Evolutionary conservation across 1,140 invertebrate species (phyloP), one percentile per base, ranked within the genome.

Genomic region (Nasonia vitripennis): DNA sequence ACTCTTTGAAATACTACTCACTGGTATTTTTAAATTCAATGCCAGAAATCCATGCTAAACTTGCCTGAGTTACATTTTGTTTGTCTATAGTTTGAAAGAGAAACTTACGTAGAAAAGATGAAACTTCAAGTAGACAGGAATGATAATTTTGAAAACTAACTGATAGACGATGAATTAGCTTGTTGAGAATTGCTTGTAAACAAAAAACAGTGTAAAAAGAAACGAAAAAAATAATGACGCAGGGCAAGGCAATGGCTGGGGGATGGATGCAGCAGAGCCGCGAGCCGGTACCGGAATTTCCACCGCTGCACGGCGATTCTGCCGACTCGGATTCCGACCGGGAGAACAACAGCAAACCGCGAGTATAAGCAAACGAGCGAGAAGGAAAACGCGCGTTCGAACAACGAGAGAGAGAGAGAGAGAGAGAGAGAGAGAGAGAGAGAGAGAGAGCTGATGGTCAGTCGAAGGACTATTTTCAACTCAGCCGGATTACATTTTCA

Each of bases 291-390:
- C 90, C 91, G 78, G 93, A 93, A 88, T 93, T 92, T 93, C 91
- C 92, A 89, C 89, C 92, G 55, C 90, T 93, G 88, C 91, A 93
- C 23, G 75, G 68, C 41, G 81, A 86, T 68, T 93, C 93, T 90
- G 91, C 92, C 85, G 93, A 93, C 89, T 93, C 93, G 88, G 93
- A 93, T 92, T 93, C 93, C 86, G 93, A 93, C 91, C 92, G 92
- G 85, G 93, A 93, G 88, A 92, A 89, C 86, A 92, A 93, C 89
- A 92, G 91, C 89, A 92, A 92, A 88, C 91, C 92, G 89, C 92
- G 92, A 86, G 89, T 93, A 88, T 93, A 93, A 92, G 37, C 86
- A 74, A 77, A 82, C 48, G 79, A 68, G 83, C 68, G 41, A 51
- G 12, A 9, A 12, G 23, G 41, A 67, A 41, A 79, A 79, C 14